Evolutionary conservation across 2,797 vertebrate genomes (phyloP).

Genomic region (Trichosurus vulpecula): DNA sequence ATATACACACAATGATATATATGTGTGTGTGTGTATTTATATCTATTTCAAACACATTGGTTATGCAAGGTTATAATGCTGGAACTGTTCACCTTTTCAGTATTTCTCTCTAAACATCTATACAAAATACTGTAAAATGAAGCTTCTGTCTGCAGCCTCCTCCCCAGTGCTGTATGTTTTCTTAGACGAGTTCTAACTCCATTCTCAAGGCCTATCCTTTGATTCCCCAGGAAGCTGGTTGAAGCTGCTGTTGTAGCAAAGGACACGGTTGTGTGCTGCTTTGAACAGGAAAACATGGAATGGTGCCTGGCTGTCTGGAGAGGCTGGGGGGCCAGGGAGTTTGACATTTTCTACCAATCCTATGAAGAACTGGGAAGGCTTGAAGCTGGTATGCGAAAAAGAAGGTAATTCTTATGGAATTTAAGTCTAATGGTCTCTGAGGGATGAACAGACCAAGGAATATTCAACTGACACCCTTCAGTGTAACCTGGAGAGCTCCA

Average conservation of each 20-base stretch:
- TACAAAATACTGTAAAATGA: not conserved
- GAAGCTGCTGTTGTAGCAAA: constrained; percentile 91
- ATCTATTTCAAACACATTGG: not conserved
- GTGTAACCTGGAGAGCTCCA: not conserved
- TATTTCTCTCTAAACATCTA: not conserved
- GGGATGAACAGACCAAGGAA: constrained; percentile 33
- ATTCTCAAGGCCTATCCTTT: constrained; percentile 57
- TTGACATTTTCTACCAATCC: constrained; percentile 94
- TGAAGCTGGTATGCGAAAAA: constrained; percentile 91
- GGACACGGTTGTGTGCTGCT: constrained; percentile 95
- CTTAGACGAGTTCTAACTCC: constrained; percentile 55
- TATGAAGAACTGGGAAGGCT: constrained; percentile 92
- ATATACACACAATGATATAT: not conserved
- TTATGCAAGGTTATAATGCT: not conserved
- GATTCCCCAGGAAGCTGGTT: constrained; percentile 86
- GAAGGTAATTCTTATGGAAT: constrained; percentile 88
- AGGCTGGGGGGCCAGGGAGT: constrained; percentile 92
- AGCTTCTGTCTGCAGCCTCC: not conserved
- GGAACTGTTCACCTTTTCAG: not conserved
- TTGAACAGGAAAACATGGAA: constrained; percentile 87
- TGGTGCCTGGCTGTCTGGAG: constrained; percentile 96
- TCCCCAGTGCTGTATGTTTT: constrained; percentile 28
- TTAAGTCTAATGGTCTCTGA: constrained; percentile 67
- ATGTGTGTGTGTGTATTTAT: not conserved
- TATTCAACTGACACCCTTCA: constrained; percentile 55